Base-by-base conservation (phyloP, 2,888 invertebrate genomes). In the Calameuta idolon region DNA sequence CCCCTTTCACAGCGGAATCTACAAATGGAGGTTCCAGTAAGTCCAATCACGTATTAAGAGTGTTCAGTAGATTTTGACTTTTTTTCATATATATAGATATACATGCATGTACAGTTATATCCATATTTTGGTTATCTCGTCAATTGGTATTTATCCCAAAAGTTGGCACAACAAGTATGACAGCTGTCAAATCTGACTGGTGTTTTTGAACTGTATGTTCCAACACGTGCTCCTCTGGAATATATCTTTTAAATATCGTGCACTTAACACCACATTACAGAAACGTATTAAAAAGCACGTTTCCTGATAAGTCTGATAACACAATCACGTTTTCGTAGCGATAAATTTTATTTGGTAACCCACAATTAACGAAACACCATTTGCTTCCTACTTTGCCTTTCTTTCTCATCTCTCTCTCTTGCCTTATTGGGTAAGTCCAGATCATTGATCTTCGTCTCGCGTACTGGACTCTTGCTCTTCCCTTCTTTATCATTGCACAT, bases 11-110 rank as follows among this genome's bases (percentile, higher is more conserved):
- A 95, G 95, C 95, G 94, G 95, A 95, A 94, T 95, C 95, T 88
- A 93, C 95, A 90, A 94, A 94, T 94, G 95, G 95, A 94, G 94
- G 94, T 92, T 92, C 93, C 92, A 94, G 94, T 94, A 94, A 94
- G 94, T 94, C 83, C 77, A 85, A 87, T 85, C 83, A 88, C 76
- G 79, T 90, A 86, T 79, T 90, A 90, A 89, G 90, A 87, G 90
- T 91, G 91, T 55, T 55, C 83, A 80, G 88, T 89, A 89, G 89
- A 84, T 83, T 82, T 79, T 78, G 79, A 80, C 75, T 83, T 83
- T 79, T 79, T 23, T 9, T 15, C 9, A 55, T 55, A 55, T 1
- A 55, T 55, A 55, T 23, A 55, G 5, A 40, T 40, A 40, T 23
- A 55, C 1, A 23, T 55, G 55, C 55, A 55, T 55, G 55, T 55